Percentiles rank a stretch among this genome's conserved stretches.
Evolutionary conservation across 2,888 invertebrate genomes (phyloP).

Genomic region (Oxystoma pomonae): DNA sequence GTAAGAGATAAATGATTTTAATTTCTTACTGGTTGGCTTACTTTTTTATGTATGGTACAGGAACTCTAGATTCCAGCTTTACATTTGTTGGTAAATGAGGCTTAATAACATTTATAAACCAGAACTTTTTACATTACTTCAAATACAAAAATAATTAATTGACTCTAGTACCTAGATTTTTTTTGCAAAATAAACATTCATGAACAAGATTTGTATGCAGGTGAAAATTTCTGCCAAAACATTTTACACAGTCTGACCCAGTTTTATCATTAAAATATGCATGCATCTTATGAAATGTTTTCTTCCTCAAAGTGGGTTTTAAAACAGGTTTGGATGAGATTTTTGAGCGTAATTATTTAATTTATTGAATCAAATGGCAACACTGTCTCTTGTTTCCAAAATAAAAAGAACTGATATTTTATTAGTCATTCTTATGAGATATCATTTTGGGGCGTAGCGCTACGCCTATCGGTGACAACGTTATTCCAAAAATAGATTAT

Average conservation of each 20-base stretch:
- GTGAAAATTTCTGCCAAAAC: background rate
- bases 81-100: no score
- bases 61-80: no score
- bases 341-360: background rate
- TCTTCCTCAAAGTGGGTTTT: background rate
- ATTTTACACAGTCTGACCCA: constrained; percentile 2
- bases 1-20: no score
- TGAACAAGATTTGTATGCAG: no score
- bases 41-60: no score
- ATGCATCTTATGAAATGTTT: background rate
- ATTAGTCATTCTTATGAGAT: background rate
- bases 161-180: no score
- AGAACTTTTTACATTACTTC: no score
- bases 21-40: no score
- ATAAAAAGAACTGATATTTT: background rate
- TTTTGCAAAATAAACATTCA: no score
- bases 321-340: background rate
- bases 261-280: background rate
- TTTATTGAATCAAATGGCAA: background rate
- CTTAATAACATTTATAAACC: no score
- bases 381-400: background rate
- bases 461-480: background rate
- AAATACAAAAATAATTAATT: no score
- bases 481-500: background rate
- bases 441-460: background rate